phyloP scores from a whole-genome alignment of 2,797 vertebrate species.

The Carcharodon carcharias region DNA sequence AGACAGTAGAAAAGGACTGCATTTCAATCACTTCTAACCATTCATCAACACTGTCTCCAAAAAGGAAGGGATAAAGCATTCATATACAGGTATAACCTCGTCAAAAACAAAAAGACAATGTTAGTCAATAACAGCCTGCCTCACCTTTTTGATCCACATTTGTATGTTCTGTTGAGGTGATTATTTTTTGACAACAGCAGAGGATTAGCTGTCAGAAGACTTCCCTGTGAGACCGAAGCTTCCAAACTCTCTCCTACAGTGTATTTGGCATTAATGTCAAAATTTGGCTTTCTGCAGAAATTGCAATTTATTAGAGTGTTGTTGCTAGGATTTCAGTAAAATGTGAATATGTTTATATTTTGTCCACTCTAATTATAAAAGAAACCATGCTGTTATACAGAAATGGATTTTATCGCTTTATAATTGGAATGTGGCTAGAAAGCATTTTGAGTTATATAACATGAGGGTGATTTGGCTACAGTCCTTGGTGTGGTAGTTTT shows the following conservation, averaged over 20 bases:
- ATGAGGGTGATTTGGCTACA: not conserved
- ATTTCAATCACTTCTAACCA: not conserved
- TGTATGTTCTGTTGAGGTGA: not conserved
- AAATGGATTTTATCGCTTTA: not conserved
- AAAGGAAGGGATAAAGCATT: not conserved
- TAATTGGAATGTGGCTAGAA: not conserved
- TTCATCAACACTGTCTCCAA: not conserved
- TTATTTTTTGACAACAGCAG: not conserved
- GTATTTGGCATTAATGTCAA: slow-evolving; percentile 23
- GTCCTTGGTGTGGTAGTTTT: too few relatives aligned
- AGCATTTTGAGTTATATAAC: not conserved
- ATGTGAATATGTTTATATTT: not conserved
- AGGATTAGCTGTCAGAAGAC: not conserved
- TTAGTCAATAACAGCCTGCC: not conserved
- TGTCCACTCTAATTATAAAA: not conserved
- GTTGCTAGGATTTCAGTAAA: not conserved
- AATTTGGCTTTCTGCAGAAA: not conserved
- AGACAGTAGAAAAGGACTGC: not conserved
- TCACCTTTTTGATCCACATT: not conserved
- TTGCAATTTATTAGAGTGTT: not conserved
- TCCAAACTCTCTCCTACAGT: not conserved
- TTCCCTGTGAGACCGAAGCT: not conserved
- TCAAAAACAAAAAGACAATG: not conserved
- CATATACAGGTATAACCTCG: not conserved
- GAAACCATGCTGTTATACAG: not conserved